These are phyloP conservation scores for Tuberolachnus salignus DNA, from an alignment of 2,888 invertebrate genomes.

Conservation along the genomic window DNA sequence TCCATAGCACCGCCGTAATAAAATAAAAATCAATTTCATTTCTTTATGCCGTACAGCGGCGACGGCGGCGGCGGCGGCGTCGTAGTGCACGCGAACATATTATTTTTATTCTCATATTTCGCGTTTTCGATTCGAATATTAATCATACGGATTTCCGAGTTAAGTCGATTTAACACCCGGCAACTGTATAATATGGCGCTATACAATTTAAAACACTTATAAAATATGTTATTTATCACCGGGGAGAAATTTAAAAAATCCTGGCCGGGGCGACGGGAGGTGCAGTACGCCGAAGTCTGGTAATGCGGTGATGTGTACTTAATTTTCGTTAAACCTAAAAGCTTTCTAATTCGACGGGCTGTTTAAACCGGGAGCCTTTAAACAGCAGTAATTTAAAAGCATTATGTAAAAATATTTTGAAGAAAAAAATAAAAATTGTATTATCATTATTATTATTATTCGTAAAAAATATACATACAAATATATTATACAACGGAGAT, in stretches of 20 bases:
- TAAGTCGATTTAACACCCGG: neutral
- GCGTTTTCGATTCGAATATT: too few relatives aligned
- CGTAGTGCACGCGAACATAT: too few relatives aligned
- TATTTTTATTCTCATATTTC: too few relatives aligned
- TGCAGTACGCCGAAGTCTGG: neutral
- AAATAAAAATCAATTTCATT: too few relatives aligned
- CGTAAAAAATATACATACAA: neutral
- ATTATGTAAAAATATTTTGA: neutral
- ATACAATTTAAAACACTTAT: neutral
- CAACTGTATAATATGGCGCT: neutral
- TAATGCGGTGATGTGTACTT: constrained; percentile 7
- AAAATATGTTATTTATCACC: neutral
- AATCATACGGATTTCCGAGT: neutral
- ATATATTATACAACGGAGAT: too few relatives aligned
- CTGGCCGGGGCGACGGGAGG: neutral
- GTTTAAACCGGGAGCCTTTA: neutral
- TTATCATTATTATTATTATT: neutral
- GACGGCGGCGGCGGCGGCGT: too few relatives aligned
- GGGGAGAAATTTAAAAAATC: too few relatives aligned
- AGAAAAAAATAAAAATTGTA: neutral
- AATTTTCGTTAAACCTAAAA: constrained; percentile 21
- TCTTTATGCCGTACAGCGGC: too few relatives aligned
- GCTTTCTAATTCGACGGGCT: constrained; percentile 15
- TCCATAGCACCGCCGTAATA: too few relatives aligned
- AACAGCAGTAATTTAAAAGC: neutral